phyloP scores from a whole-genome alignment of 2,888 invertebrate genomes.

The Drosophila meridiana region DNA sequence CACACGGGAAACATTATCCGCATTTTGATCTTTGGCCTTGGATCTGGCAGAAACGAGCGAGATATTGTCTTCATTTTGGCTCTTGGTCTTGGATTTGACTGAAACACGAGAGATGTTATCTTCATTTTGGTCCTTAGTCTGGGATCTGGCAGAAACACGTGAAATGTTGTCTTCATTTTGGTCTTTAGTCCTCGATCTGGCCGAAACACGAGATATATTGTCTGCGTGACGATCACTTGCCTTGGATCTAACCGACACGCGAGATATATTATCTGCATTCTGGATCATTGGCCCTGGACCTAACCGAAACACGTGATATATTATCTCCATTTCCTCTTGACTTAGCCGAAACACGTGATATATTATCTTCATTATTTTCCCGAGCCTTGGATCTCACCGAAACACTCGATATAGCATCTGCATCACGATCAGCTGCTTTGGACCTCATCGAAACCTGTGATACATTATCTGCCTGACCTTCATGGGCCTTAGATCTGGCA shows the following conservation, averaged over 20 bases:
- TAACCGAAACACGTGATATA: background rate
- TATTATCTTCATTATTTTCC: background rate
- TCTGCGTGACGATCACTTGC: background rate
- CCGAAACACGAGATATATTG: conserved; percentile 12
- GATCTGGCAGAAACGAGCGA: background rate
- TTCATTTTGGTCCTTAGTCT: background rate
- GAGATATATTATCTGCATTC: background rate
- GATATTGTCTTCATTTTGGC: background rate
- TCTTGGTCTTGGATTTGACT: background rate
- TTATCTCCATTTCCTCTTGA: background rate
- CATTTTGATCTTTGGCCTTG: background rate
- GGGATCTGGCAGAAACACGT: background rate
- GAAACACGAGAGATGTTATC: background rate
- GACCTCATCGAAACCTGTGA: conserved; percentile 18
- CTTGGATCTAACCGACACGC: background rate
- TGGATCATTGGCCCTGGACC: background rate
- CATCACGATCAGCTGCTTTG: background rate
- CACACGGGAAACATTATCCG: conserved; percentile 8
- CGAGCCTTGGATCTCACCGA: background rate
- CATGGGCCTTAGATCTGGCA: background rate
- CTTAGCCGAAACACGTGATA: background rate
- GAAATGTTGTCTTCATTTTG: background rate
- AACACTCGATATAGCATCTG: background rate
- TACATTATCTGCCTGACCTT: conserved; percentile 1
- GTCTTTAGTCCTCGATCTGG: background rate